These are phyloP conservation scores for Hirudo medicinalis DNA, from an alignment of 1,140 invertebrate species.

Conservation along the genomic window DNA sequence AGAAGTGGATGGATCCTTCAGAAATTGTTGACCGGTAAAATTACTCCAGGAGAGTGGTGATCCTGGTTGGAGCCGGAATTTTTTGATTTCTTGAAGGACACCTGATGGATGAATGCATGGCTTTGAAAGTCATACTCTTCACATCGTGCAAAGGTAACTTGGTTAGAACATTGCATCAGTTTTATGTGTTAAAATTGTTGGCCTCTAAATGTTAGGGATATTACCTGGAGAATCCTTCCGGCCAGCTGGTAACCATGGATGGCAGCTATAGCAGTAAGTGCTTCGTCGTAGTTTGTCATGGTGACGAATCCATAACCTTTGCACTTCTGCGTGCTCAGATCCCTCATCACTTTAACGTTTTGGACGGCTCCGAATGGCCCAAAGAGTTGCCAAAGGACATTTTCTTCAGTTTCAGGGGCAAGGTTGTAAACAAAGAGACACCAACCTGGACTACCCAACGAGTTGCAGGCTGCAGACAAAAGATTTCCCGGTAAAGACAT, in stretches of 20 bases:
- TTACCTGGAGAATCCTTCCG: constrained; percentile 88
- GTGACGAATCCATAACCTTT: constrained; percentile 99
- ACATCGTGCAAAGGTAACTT: too few relatives aligned
- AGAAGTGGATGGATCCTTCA: too few relatives aligned
- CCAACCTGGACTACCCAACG: constrained; percentile 50
- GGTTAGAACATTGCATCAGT: too few relatives aligned
- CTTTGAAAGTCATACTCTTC: too few relatives aligned
- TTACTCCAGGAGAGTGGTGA: not conserved
- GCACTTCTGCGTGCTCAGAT: constrained; percentile 95
- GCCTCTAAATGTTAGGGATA: not conserved
- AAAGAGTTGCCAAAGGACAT: constrained; percentile 95
- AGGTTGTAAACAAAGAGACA: constrained; percentile 98
- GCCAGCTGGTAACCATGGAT: constrained; percentile 94
- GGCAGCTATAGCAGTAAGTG: constrained; percentile 88
- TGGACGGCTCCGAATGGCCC: constrained; percentile 97
- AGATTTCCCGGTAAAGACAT: constrained; percentile 15
- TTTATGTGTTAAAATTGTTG: not conserved
- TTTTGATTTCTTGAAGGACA: constrained; percentile 18
- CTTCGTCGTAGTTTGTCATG: constrained; percentile 99
- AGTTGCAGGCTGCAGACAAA: constrained; percentile 17
- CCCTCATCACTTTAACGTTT: constrained; percentile 86
- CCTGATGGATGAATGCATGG: not conserved
- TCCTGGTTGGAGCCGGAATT: not conserved
- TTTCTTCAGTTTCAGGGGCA: constrained; percentile 93
- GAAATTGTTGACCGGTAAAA: constrained; percentile 2